Evolutionary conservation across 2,888 invertebrate species (phyloP), one percentile per base, ranked within the genome.

Genomic region (Apodemia zela): DNA sequence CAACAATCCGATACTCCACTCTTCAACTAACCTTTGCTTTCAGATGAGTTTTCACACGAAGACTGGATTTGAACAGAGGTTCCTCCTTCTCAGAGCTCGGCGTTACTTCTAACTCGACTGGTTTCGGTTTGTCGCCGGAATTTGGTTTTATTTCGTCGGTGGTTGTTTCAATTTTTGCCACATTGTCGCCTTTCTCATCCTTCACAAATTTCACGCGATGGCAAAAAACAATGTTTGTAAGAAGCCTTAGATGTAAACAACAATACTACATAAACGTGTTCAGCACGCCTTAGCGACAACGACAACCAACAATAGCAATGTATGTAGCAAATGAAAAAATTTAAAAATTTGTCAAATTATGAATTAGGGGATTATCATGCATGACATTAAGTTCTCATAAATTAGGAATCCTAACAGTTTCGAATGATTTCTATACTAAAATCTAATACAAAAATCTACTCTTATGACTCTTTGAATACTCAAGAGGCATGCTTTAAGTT

Each of bases 1-100:
- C 25, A 63, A 21, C 38, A 69, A 81, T 59, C 63, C 45, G 15
- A n/a, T 35, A 63, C 69, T 72, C 74, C 72, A 66, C 70, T 71
- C 76, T 70, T 71, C 70, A 81, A 89, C 91, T 91, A 76, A 91
- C 91, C 91, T 91, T 91, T 66, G 80, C 77, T 74, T 85, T 88
- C 10, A 79, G 76, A 73, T 81, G 85, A 63, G 75, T 71, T 78
- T 84, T 87, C 70, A 89, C 72, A 65, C 86, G 87, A 35, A 91
- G 89, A 70, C 87, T 91, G 70, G 91, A 91, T 77, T 90, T 89
- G 89, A 80, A 89, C 64, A 91, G 81, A 57, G 91, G 91, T 73
- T 89, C 91, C 72, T 91, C 91, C 71, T 86, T 90, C 65, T 91
- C 91, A 17, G 84, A 79, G 47, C 79, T 73, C 47, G 87, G 83